A percentile compares a stretch with the other conserved stretches of the same genome.
Conservation (phyloP, 2,113 vertebrate genomes). For the Ellobius talpinus region DNA sequence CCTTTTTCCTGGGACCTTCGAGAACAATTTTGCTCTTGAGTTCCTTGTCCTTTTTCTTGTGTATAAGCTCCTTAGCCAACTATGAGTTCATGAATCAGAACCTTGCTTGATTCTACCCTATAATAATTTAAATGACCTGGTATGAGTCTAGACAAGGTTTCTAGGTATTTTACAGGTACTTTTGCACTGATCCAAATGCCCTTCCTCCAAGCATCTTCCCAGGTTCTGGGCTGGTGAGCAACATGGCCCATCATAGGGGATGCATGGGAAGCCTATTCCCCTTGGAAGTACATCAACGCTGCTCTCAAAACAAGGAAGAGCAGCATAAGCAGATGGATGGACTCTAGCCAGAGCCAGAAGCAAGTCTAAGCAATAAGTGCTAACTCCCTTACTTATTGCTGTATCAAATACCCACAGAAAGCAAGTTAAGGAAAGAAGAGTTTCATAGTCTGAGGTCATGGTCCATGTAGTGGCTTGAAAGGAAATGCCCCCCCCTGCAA, state of each 20-base stretch:
- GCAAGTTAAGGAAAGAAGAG: neutral
- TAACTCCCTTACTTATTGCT: neutral
- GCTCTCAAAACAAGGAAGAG: neutral
- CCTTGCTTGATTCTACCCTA: neutral
- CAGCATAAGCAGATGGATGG: neutral
- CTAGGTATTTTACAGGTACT: neutral
- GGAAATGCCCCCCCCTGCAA: too few species aligned
- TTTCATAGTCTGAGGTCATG: neutral
- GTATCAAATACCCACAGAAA: neutral
- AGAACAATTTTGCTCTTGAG: neutral
- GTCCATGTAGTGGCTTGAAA: neutral
- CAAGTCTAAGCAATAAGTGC: fast-evolving
- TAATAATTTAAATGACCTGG: too few species aligned
- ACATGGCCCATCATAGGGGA: fast-evolving
- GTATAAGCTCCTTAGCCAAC: neutral
- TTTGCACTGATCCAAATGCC: neutral
- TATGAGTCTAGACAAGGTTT: neutral
- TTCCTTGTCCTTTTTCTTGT: neutral
- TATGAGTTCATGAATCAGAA: neutral
- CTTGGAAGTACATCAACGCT: fast-evolving
- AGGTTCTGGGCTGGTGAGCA: neutral
- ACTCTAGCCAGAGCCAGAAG: neutral
- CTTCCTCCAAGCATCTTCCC: neutral
- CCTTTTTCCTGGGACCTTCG: neutral
- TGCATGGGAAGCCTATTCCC: fast-evolving